Evolutionary conservation across 2,888 invertebrate genomes (phyloP).

Genomic region (Napeogenes sylphis): DNA sequence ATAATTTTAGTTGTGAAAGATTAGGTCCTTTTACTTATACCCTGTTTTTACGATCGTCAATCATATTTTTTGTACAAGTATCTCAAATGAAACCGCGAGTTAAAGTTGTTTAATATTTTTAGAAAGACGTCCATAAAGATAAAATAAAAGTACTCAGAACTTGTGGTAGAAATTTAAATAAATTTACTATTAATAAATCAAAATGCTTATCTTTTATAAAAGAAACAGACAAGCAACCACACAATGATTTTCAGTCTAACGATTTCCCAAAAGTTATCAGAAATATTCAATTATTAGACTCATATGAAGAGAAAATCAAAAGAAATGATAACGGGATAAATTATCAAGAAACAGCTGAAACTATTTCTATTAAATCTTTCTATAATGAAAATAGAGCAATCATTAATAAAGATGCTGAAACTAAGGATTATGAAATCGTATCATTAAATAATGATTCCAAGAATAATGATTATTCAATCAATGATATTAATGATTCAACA

Average conservation of each 20-base stretch:
- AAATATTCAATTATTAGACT: slow-evolving; percentile 6
- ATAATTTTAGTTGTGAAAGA: too few species aligned
- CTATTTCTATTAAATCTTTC: neutral
- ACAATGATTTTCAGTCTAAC: neutral
- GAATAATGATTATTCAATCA: slow-evolving; percentile 8
- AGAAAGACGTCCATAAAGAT: neutral
- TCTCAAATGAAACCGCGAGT: too few species aligned
- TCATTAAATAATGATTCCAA: slow-evolving; percentile 3
- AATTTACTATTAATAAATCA: slow-evolving; percentile 37
- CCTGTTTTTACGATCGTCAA: too few species aligned
- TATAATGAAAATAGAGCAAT: neutral
- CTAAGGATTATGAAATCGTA: neutral
- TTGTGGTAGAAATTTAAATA: slow-evolving; percentile 42
- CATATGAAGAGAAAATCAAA: slow-evolving; percentile 11
- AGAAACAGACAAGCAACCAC: neutral
- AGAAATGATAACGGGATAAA: neutral
- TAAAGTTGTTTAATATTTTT: neutral
- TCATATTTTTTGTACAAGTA: too few species aligned
- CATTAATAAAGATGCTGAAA: slow-evolving; percentile 5
- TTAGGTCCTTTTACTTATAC: too few species aligned
- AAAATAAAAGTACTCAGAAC: slow-evolving; percentile 42
- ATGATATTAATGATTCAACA: slow-evolving; percentile 25
- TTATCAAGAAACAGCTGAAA: too few species aligned
- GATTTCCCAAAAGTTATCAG: slow-evolving; percentile 10
- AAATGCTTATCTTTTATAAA: slow-evolving; percentile 13